Evolutionary conservation across 2,888 invertebrate genomes (phyloP), one percentile per base, ranked within the genome.

Genomic region (Augochlorella aurata): DNA sequence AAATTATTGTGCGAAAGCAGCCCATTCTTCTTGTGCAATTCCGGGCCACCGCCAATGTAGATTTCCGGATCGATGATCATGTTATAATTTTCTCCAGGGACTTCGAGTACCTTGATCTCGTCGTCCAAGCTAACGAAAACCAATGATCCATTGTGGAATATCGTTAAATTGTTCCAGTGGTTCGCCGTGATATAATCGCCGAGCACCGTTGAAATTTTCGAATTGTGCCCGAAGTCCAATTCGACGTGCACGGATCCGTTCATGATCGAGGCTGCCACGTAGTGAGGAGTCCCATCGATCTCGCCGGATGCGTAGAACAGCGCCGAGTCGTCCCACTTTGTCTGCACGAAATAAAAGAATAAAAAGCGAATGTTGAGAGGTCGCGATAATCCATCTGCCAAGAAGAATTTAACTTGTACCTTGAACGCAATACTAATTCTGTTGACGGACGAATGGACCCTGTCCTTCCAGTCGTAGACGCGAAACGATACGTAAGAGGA

Each of bases 41-140:
- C 97, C 2, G 98, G 97, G 4, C 98, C 98, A 21, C 97, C 97
- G 69, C 98, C 97, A 86, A 98, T 97, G 93, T 98, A 98, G 87
- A 98, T 97, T 94, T 98, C 98, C 52, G 98, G 98, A 94, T 98
- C 98, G 85, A 98, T 97, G 89, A 98, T 97, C 83, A 98, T 95
- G 92, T 97, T 95, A 74, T 95, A 94, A 81, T 95, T 95, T 92
- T 95, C 95, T 16, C 97, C 97, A 0, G 96, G 96, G 67, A 97
- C 95, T 91, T 97, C 96, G 74, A 97, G 95, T 0, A 95, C 94
- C 88, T 96, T 95, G 50, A 94, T 95, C 90, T 96, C 96, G 70
- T 96, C 95, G 93, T 98, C 98, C 61, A 98, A 94, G 85, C 96
- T 96, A 21, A 98, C 95, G 88, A 95, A 95, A 0, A 98, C 95